Evolutionary conservation across 2,888 invertebrate genomes (phyloP).

Genomic region (Zygaena filipendulae): DNA sequence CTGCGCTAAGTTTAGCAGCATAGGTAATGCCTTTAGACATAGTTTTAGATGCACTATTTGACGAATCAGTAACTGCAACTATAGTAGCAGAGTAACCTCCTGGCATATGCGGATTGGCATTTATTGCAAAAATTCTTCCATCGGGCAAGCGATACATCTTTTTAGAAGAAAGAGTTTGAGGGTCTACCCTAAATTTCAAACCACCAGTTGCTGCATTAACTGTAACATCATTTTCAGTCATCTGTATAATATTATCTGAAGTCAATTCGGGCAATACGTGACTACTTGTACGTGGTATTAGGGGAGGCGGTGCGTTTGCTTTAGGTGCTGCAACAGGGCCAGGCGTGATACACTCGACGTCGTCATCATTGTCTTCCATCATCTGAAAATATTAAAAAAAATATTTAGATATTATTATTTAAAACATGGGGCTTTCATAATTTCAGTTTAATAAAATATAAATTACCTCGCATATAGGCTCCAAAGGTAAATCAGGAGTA

Average conservation of each 20-base stretch:
- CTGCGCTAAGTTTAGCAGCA: slow-evolving; percentile 46
- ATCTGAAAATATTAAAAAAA: slow-evolving; percentile 27
- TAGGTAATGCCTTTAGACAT: slow-evolving; percentile 38
- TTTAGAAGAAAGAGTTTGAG: slow-evolving; percentile 58
- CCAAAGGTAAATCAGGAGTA: slow-evolving; percentile 69
- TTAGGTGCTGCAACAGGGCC: slow-evolving; percentile 35
- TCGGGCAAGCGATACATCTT: slow-evolving; percentile 64
- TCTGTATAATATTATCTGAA: slow-evolving; percentile 53
- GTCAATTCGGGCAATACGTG: slow-evolving; percentile 28
- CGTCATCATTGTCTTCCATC: slow-evolving; percentile 57
- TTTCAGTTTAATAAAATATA: slow-evolving; percentile 2
- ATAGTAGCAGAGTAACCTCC: slow-evolving; percentile 65
- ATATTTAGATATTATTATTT: not conserved
- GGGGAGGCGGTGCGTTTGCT: slow-evolving; percentile 23
- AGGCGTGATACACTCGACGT: slow-evolving; percentile 59
- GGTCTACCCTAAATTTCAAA: slow-evolving; percentile 59
- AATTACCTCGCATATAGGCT: slow-evolving; percentile 54
- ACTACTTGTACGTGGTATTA: slow-evolving; percentile 21
- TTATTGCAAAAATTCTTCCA: slow-evolving; percentile 60
- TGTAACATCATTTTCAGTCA: slow-evolving; percentile 64
- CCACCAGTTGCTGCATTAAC: slow-evolving; percentile 57
- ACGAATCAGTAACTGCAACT: slow-evolving; percentile 53
- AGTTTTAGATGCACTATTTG: slow-evolving; percentile 22
- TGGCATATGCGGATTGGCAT: slow-evolving; percentile 57
- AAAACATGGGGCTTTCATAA: not conserved